Percentiles rank a stretch among this genome's conserved stretches.
Evolutionary conservation across 2,888 invertebrate genomes (phyloP).

Genomic region (Ethmia dodecea): DNA sequence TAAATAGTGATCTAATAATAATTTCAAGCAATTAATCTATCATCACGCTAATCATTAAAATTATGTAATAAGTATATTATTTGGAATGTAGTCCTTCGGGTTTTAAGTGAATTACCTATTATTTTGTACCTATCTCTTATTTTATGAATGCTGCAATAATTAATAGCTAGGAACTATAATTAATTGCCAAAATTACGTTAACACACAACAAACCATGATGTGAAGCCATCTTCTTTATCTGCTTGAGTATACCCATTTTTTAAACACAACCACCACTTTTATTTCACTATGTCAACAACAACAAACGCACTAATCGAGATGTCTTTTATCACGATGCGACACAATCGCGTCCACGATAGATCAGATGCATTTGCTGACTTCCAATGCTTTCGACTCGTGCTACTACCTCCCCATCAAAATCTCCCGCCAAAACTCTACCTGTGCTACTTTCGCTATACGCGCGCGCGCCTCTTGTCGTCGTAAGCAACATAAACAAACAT

Average conservation of each 20-base stretch:
- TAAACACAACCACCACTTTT: too few relatives aligned
- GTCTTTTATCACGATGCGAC: constrained; percentile 32
- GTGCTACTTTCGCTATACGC: constrained; percentile 20
- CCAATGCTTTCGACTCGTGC: constrained; percentile 30
- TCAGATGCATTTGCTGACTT: constrained; percentile 40
- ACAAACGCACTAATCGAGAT: constrained; percentile 10
- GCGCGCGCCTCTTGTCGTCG: constrained; percentile 10
- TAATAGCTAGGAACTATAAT: too few relatives aligned
- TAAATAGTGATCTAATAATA: too few relatives aligned
- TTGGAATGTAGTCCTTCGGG: too few relatives aligned
- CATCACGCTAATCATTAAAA: too few relatives aligned
- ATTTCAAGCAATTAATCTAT: too few relatives aligned
- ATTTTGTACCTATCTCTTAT: too few relatives aligned
- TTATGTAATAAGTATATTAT: too few relatives aligned
- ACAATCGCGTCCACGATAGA: constrained; percentile 41
- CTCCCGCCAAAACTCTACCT: constrained; percentile 48
- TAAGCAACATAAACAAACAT: not conserved
- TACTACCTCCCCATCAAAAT: constrained; percentile 28
- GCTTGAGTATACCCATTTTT: constrained; percentile 72
- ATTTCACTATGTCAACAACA: constrained; percentile 19
- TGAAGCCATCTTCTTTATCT: constrained; percentile 64
- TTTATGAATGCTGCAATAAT: too few relatives aligned
- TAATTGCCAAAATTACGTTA: too few relatives aligned
- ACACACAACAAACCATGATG: constrained; percentile 44
- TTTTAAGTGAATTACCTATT: too few relatives aligned